Evolutionary conservation across 2,113 vertebrate genomes (phyloP).

Genomic region (Tautogolabrus adspersus): DNA sequence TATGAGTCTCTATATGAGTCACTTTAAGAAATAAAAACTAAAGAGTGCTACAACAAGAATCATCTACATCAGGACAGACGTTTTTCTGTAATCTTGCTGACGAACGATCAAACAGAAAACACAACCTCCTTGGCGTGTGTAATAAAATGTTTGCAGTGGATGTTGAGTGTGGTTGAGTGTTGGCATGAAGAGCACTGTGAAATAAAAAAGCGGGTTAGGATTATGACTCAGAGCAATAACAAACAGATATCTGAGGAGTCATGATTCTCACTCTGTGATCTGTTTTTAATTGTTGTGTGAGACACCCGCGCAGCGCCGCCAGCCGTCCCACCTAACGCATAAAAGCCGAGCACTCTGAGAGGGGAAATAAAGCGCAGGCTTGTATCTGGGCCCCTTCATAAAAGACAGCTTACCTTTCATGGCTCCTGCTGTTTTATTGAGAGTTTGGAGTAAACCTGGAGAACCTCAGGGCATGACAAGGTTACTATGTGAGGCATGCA

Average conservation of each 20-base stretch:
- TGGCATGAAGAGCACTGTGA: not conserved
- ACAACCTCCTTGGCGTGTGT: not conserved
- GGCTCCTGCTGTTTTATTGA: conserved; percentile 71
- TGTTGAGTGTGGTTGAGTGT: conserved; percentile 9
- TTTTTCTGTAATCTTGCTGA: not conserved
- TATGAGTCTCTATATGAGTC: no score
- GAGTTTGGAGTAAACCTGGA: conserved; percentile 51
- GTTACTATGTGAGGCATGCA: conserved; percentile 65
- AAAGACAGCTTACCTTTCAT: conserved; percentile 80
- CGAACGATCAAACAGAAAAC: not conserved
- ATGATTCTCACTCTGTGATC: conserved; percentile 58
- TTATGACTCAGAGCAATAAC: conserved; percentile 52
- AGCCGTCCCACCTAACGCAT: conserved; percentile 61
- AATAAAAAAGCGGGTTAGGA: conserved; percentile 18
- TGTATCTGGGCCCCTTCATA: conserved; percentile 73
- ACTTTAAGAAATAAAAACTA: no score
- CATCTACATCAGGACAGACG: not conserved
- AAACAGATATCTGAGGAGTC: conserved; percentile 46
- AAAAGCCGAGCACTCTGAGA: conserved; percentile 41
- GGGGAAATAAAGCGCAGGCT: conserved; percentile 65
- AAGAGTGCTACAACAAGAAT: not conserved
- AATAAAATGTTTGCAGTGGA: not conserved
- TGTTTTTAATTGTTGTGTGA: conserved; percentile 75
- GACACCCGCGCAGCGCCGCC: conserved; percentile 38
- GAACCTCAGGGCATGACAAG: conserved; percentile 34